Conservation (phyloP, 2,113 vertebrate genomes). For the Myocastor coypus region DNA sequence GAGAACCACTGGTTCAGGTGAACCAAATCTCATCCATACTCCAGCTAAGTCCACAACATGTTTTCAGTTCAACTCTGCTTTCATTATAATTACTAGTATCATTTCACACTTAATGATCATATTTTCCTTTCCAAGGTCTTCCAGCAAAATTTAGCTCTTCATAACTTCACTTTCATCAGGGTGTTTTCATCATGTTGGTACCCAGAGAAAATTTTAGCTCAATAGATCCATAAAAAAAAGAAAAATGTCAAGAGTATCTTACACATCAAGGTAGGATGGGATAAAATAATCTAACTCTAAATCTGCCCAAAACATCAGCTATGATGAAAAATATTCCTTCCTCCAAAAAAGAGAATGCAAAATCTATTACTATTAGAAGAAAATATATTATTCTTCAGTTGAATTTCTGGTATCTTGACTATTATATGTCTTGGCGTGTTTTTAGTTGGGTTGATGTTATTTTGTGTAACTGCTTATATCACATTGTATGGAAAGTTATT, state of each 20-base stretch:
- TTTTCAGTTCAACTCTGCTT: not conserved
- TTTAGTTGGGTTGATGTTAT: no score
- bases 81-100: not conserved
- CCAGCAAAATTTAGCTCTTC: not conserved
- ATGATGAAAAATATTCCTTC: not conserved
- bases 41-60: not conserved
- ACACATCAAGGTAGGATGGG: not conserved
- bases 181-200: not conserved
- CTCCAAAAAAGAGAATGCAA: not conserved
- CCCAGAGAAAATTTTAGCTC: not conserved
- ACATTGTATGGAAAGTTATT: no score
- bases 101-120: not conserved
- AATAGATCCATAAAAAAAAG: not conserved
- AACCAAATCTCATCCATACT: not conserved
- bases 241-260: not conserved
- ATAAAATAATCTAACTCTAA: not conserved
- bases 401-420: no score
- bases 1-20: not conserved
- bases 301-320: not conserved
- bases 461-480: no score
- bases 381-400: no score
- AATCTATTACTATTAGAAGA: not conserved
- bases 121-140: not conserved
- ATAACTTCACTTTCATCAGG: not conserved
- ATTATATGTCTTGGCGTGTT: no score